These are phyloP conservation scores for Diorhabda elongata DNA, from an alignment of 1,140 invertebrate genomes.

Conservation along the genomic window DNA sequence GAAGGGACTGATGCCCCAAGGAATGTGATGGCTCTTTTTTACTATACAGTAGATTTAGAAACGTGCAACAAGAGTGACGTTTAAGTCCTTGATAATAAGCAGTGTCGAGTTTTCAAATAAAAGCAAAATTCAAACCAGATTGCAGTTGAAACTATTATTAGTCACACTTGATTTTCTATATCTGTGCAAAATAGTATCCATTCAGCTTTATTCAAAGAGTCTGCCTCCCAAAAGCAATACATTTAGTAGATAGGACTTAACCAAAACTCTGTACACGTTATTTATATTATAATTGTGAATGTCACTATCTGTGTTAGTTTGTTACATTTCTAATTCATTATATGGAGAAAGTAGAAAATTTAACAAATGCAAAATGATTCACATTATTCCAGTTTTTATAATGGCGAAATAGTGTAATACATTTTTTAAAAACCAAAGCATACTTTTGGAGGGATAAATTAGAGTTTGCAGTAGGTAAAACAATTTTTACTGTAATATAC, in stretches of 20 bases:
- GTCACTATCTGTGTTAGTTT: slow-evolving; percentile 48
- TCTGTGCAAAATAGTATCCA: not conserved
- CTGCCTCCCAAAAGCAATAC: not conserved
- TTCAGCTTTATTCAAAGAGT: too few species aligned
- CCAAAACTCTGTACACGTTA: slow-evolving; percentile 28
- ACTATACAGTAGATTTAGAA: slow-evolving; percentile 31
- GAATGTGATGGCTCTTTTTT: slow-evolving; percentile 45
- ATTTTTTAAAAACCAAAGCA: too few species aligned
- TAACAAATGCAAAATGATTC: slow-evolving; percentile 10
- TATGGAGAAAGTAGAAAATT: slow-evolving; percentile 42
- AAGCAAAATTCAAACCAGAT: not conserved
- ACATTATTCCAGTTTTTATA: too few species aligned
- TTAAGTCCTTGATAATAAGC: not conserved
- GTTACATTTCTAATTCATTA: slow-evolving; percentile 41
- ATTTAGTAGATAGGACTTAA: slow-evolving; percentile 1
- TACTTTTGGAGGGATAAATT: too few species aligned
- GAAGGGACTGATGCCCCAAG: slow-evolving; percentile 38
- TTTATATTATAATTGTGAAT: slow-evolving; percentile 38
- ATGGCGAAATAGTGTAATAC: too few species aligned
- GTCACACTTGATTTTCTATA: not conserved
- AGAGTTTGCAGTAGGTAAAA: too few species aligned
- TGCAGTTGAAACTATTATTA: not conserved
- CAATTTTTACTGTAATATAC: too few species aligned
- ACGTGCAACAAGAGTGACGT: slow-evolving; percentile 24
- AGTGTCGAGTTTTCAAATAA: too few species aligned